phyloP scores from a whole-genome alignment of 2,888 invertebrate genomes.

The Pelosia muscerda region DNA sequence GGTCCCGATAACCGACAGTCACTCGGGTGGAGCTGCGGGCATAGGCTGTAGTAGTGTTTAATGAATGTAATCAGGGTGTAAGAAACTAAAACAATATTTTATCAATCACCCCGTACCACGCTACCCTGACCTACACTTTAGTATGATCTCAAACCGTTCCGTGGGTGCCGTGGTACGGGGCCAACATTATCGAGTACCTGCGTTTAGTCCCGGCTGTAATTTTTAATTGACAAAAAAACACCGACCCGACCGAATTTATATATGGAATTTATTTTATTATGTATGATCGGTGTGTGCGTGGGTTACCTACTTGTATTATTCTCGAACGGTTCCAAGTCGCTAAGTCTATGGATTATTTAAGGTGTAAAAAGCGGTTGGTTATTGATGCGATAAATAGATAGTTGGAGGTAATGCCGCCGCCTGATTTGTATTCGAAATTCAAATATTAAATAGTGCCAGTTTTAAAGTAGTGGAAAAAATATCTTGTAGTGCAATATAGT shows the following conservation, averaged over 20 bases:
- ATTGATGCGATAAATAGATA: conserved; percentile 34
- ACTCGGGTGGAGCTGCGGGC: no score
- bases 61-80: no score
- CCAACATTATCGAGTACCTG: conserved; percentile 75
- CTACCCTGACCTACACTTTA: neutral
- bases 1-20: no score
- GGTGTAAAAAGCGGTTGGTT: conserved; percentile 33
- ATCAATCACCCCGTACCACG: conserved; percentile 4
- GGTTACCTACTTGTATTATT: conserved; percentile 64
- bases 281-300: conserved; percentile 68
- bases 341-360: conserved; percentile 39
- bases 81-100: neutral
- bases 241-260: conserved; percentile 77
- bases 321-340: conserved; percentile 44
- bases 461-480: neutral
- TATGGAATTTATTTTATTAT: conserved; percentile 84
- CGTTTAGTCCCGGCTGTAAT: conserved; percentile 74
- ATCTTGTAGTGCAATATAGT: neutral
- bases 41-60: no score
- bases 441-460: conserved; percentile 18
- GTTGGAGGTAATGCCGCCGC: conserved; percentile 29
- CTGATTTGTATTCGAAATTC: conserved; percentile 25
- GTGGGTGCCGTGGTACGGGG: conserved; percentile 38
- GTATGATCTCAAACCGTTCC: neutral
- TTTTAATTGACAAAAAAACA: conserved; percentile 86